A percentile compares a stretch with the other conserved stretches of the same genome.
phyloP scores from a whole-genome alignment of 2,888 invertebrate species.

The Sphaerophoria taeniata region DNA sequence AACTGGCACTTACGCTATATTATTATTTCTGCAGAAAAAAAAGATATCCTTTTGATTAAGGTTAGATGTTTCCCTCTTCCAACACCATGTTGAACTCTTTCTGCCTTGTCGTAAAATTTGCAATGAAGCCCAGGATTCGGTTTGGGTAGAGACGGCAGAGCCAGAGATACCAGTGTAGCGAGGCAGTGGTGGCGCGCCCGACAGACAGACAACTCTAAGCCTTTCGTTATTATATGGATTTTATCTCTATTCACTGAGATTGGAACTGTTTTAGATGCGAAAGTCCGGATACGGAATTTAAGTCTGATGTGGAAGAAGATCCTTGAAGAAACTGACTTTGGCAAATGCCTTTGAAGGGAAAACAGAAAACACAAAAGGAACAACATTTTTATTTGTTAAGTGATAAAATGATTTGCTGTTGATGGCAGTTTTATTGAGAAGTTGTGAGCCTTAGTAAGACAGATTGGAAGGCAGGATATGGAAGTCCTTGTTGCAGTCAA shows the following conservation, averaged over 20 bases:
- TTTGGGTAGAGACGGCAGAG: neutral
- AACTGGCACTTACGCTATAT: constrained; percentile 29
- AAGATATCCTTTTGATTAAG: constrained; percentile 38
- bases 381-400: constrained; percentile 25
- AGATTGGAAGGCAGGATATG: neutral
- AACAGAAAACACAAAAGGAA: constrained; percentile 25
- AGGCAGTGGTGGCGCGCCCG: too few species aligned
- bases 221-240: constrained; percentile 25
- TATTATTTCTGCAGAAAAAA: neutral
- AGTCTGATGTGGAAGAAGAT: constrained; percentile 42
- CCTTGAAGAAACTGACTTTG: constrained; percentile 61
- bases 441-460: neutral
- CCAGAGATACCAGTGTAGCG: too few species aligned
- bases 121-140: constrained; percentile 9
- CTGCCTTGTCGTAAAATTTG: constrained; percentile 28
- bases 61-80: constrained; percentile 15
- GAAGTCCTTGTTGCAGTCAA: neutral
- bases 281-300: neutral
- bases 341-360: constrained; percentile 28
- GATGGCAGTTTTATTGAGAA: constrained; percentile 54
- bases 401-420: constrained; percentile 59
- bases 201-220: constrained; percentile 55
- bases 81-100: constrained; percentile 6
- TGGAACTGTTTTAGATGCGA: constrained; percentile 19
- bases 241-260: neutral